Base-by-base conservation (phyloP, 1,140 invertebrate genomes). In the Brachionus sp. region DNA sequence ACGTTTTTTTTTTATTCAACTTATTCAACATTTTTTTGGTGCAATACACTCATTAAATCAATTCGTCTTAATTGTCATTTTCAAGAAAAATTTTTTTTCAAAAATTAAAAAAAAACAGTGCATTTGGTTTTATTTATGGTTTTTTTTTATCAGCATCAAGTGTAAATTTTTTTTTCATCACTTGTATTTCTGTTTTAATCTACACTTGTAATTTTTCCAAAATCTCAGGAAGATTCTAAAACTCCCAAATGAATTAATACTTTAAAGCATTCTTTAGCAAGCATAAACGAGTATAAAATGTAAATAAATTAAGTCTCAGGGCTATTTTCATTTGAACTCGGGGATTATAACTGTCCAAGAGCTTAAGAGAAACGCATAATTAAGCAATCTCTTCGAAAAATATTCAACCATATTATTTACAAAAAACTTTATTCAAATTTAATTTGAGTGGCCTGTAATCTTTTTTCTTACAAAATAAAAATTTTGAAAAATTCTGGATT, bases 391-490 rank as follows among this genome's bases (percentile, higher is more conserved):
- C 50, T 53, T 53, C 19, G 13, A 53, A 16, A 53, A 53, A 53
- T 16, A 53, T 53, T 53, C 50, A 23, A 53, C 50, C 12, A 53
- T n/a, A n/a, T n/a, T 16, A 53, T 16, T 16, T 53, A n/a, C 13
- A 53, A 53, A 16, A 53, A 53, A 53, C n/a, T n/a, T 53, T 53
- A 13, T 75, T 75, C 70, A 75, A 75, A 75, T 70, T 70, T 42
- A 75, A 75, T 75, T 44, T 75, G 70, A 75, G 70, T 75, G 70
- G 70, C 70, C 70, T 75, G 70, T 75, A 44, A 25, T 75, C 66
- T 70, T 70, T 37, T 70, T 70, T 70, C 19, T 70, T 37, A 12
- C 29, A n/a, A 23, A 25, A 66, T 29, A 13, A 9, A 35, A 70
- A 70, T 39, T 37, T 33, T 7, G 10, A 70, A 70, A 70, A 37